These are phyloP conservation scores for Loripinus fragilis DNA, from an alignment of 2,888 invertebrate genomes.

Conservation along the genomic window DNA sequence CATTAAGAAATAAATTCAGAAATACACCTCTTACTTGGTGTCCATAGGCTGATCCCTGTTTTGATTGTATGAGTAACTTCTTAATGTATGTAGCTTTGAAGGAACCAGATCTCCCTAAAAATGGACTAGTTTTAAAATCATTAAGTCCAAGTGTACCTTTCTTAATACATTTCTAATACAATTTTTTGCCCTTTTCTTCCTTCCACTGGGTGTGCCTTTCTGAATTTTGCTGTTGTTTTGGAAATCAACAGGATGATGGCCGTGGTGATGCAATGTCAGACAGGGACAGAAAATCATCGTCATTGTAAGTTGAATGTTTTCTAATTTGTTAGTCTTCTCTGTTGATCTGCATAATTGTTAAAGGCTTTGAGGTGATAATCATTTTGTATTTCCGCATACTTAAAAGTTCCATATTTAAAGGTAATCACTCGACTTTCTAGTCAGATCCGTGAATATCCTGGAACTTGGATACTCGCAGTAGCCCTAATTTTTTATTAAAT, in stretches of 20 bases:
- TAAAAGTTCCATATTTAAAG: no score
- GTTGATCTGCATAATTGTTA: no score
- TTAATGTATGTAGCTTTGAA: neutral
- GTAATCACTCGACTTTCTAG: no score
- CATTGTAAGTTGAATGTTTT: conserved; percentile 57
- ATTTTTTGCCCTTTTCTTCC: conserved; percentile 65
- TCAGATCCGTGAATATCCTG: no score
- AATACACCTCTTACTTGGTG: no score
- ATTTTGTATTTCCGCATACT: no score
- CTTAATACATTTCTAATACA: conserved; percentile 40
- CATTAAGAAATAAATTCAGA: no score
- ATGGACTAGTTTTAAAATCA: neutral
- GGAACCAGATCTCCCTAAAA: neutral
- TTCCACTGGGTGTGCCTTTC: conserved; percentile 72
- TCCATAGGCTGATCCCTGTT: neutral
- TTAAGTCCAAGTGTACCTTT: no score
- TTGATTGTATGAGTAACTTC: neutral
- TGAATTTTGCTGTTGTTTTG: conserved; percentile 76
- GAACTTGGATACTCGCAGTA: no score
- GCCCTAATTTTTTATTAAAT: no score
- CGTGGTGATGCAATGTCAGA: conserved; percentile 57
- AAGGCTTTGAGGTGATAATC: no score
- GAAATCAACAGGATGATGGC: conserved; percentile 74
- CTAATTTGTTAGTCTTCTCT: no score
- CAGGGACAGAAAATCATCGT: conserved; percentile 47